Base-by-base conservation (phyloP, 2,797 vertebrate species). In the Protonibea diacanthus region DNA sequence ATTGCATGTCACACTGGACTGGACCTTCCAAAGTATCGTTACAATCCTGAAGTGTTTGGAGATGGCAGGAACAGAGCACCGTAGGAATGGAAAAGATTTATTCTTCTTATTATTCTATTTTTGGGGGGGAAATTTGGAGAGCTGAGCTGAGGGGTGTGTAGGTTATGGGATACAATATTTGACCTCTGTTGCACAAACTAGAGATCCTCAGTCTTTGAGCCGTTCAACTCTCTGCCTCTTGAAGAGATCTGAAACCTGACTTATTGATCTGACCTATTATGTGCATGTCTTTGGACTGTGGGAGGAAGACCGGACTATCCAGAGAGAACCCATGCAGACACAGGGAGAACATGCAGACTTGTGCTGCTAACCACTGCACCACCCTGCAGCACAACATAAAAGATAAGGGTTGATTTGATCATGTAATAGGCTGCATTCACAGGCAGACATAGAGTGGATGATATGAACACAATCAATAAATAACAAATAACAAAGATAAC, bases 1-100 rank as follows among this genome's bases (percentile, higher is more conserved):
- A 33, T 18, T 48, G 14, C 56, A 49, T 76, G 33, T 21, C 45
- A 65, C n/a, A 21, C n/a, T 21, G 45, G 8, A 23, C 15, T 45
- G 40, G 1, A 29, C 52, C 57, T 47, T 57, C 62, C 25, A 61
- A 33, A 61, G 65, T 21, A 66, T 27, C 64, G 47, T 49, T 58
- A 33, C 23, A 17, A 69, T 44, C 49, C 15, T 45, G 18, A 42
- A 55, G 21, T 15, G n/a, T 71, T 21, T 64, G n/a, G 12, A 68
- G 57, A 49, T 69, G 49, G 40, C 45, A 27, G 40, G 59, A 64
- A 69, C 23, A 25, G n/a, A 57, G 38, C 15, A 47, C 23, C 33
- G 47, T 27, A 27, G 25, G 25, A 27, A 27, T n/a, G 3, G 25
- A 27, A 27, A 27, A 27, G 25, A 27, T 27, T 27, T 27, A 2